Percentiles rank a stretch among this genome's conserved stretches.
Evolutionary conservation across 2,797 vertebrate genomes (phyloP).

Genomic region (Ambastaia sidthimunki): DNA sequence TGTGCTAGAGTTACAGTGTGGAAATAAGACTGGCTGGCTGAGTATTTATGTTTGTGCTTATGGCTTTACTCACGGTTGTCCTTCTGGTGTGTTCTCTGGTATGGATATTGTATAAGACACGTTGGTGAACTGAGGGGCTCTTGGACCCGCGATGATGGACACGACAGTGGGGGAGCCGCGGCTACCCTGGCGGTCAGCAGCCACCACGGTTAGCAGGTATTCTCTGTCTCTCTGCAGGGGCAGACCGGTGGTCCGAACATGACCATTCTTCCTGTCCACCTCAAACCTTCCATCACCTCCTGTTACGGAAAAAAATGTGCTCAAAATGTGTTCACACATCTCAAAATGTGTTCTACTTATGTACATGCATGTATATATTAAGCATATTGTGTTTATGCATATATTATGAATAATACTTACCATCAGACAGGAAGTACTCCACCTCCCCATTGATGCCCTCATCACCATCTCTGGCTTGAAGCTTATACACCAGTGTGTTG

Average conservation of each 20-base stretch:
- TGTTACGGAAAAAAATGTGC: constrained; percentile 59
- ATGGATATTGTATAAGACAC: constrained; percentile 78
- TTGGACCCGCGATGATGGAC: constrained; percentile 82
- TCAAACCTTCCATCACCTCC: constrained; percentile 86
- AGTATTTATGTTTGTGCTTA: constrained; percentile 26
- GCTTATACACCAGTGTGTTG: constrained; percentile 83
- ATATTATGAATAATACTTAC: constrained; percentile 66
- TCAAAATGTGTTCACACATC: not conserved
- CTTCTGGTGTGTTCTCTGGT: constrained; percentile 79
- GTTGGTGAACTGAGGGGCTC: constrained; percentile 86
- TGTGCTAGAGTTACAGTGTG: constrained; percentile 23
- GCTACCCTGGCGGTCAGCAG: constrained; percentile 82
- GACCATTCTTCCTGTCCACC: constrained; percentile 85
- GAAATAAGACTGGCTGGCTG: constrained; percentile 22
- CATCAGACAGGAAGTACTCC: constrained; percentile 88
- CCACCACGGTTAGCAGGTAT: constrained; percentile 84
- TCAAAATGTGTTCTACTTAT: not conserved
- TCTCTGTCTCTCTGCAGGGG: constrained; percentile 82
- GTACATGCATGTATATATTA: too few species aligned
- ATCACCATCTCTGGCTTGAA: constrained; percentile 83
- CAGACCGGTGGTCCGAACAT: constrained; percentile 83
- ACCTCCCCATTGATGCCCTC: constrained; percentile 84
- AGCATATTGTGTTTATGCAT: too few species aligned
- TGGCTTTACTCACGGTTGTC: constrained; percentile 80
- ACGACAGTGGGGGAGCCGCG: constrained; percentile 78